phyloP scores from a whole-genome alignment of 2,797 vertebrate genomes.

The Serranus cabrilla region DNA sequence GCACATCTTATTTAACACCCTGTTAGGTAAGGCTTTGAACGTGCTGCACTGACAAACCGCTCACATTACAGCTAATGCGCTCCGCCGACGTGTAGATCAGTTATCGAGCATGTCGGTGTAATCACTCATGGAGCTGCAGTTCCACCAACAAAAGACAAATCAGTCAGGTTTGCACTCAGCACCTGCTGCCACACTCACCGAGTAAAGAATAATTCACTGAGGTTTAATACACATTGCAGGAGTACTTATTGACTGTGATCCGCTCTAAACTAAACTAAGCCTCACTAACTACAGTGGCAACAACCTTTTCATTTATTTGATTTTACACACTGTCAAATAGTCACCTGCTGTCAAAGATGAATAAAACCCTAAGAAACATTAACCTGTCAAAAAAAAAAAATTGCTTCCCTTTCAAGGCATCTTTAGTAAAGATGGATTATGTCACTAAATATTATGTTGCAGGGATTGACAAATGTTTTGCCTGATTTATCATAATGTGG shows the following conservation, averaged over 20 bases:
- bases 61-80: conserved; percentile 59
- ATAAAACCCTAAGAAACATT: too few relatives aligned
- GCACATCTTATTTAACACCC: conserved; percentile 75
- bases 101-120: conserved; percentile 33
- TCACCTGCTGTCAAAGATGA: too few relatives aligned
- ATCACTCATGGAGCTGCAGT: conserved; percentile 18
- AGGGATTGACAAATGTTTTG: too few relatives aligned
- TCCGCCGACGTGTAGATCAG: conserved; percentile 39
- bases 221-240: neutral
- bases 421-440: too few relatives aligned
- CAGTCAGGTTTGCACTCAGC: neutral
- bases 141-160: conserved; percentile 23
- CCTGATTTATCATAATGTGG: too few relatives aligned
- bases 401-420: too few relatives aligned
- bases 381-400: too few relatives aligned
- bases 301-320: neutral
- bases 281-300: neutral
- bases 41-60: conserved; percentile 54
- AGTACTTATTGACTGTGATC: neutral
- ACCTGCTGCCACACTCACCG: conserved; percentile 1
- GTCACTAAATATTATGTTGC: too few relatives aligned
- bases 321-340: neutral
- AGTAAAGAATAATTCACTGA: neutral
- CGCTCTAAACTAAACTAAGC: neutral
- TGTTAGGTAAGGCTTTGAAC: conserved; percentile 61